Evolutionary conservation across 2,797 vertebrate genomes (phyloP), one percentile per base, ranked within the genome.

Genomic region (Enteromius afrohamiltoni): DNA sequence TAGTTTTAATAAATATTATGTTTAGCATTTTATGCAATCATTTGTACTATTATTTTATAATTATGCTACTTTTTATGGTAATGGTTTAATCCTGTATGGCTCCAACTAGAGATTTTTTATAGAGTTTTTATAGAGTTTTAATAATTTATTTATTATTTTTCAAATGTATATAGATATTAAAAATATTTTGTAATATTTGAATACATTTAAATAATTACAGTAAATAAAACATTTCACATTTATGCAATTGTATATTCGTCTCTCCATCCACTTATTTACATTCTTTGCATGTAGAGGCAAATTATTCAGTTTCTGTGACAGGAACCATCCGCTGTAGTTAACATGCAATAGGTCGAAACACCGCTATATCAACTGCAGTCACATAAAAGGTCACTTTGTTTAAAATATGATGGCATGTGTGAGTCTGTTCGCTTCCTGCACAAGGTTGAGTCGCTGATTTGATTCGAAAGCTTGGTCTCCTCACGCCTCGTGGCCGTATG

Each of bases 401-500:
- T 49, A n/a, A 62, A 62, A 62, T 60, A 29, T 37, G 55, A 78
- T 31, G 23, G 51, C 53, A 60, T 42, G 14, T 60, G 58, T 37
- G 55, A 47, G n/a, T 68, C 55, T 81, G 68, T 64, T 71, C 11
- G 31, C 64, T 77, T 68, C 53, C 42, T 62, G 55, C 80, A 2
- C 42, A 26, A 42, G 75, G 77, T 80, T 81, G 87, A 79, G 31
- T 85, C 80, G 80, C 83, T 75, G 64, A 69, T 68, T 58, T 77
- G 53, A 34, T 70, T 77, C 75, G 49, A 51, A 78, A n/a, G 74
- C 83, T 45, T 19, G 71, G 53, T 68, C 55, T 85, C 70, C 82
- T 85, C 75, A 55, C 67, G 85, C 71, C 82, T 88, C 78, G 31
- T 64, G 79, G 85, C 85, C 86, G 84, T 90, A 88, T 90, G 90